Percentiles rank a stretch among this genome's conserved stretches.
phyloP scores from a whole-genome alignment of 2,113 vertebrate species.

The Ia io region DNA sequence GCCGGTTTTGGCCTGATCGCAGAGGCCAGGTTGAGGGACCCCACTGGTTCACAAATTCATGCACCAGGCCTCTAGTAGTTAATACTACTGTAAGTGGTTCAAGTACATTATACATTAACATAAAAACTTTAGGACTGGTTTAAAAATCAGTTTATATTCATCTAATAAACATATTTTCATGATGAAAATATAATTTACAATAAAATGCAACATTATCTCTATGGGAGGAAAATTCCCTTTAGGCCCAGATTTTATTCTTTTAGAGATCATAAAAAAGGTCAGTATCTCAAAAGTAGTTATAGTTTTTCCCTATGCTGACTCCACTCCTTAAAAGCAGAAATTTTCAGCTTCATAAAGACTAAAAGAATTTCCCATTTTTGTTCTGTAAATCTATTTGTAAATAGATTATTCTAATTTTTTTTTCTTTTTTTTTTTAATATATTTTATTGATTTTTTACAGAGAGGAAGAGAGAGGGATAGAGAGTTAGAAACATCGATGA shows the following conservation, averaged over 20 bases:
- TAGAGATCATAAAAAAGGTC: conserved; percentile 1
- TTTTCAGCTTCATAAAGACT: conserved; percentile 13
- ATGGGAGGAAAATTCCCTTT: neutral
- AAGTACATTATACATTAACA: neutral
- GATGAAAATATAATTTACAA: neutral
- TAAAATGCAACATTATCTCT: neutral
- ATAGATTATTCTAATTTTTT: conserved; percentile 19
- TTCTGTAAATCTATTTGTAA: conserved; percentile 14
- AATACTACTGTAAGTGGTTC: neutral
- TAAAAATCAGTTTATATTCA: conserved; percentile 20
- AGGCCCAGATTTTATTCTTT: conserved; percentile 35
- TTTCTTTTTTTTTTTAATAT: too few relatives aligned
- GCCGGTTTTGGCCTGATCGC: too few relatives aligned
- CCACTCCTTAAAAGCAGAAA: neutral
- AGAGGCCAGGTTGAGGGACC: too few relatives aligned
- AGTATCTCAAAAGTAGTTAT: conserved; percentile 42
- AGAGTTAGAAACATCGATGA: too few relatives aligned
- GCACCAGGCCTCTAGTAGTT: neutral
- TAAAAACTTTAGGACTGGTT: conserved; percentile 7
- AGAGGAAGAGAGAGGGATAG: too few relatives aligned
- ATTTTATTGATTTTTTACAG: too few relatives aligned
- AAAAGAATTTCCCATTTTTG: neutral
- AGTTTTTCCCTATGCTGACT: neutral
- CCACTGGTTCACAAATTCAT: too few relatives aligned
- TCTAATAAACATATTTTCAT: neutral